phyloP scores from a whole-genome alignment of 2,797 vertebrate genomes.

The Pteronotus mesoamericanus region DNA sequence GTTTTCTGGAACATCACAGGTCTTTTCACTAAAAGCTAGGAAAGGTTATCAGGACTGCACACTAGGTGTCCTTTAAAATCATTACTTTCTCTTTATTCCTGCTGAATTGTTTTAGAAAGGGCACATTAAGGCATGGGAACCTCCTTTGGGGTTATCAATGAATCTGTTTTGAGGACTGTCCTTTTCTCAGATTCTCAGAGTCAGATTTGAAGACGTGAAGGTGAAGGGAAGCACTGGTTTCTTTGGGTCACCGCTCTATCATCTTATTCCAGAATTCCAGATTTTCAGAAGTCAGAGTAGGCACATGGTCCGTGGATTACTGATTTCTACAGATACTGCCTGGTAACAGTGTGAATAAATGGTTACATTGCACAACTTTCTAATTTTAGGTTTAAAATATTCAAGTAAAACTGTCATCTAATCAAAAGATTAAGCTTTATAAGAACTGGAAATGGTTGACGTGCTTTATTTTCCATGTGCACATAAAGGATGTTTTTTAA shows the following conservation, averaged over 20 bases:
- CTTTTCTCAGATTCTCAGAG: neutral
- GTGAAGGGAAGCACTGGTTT: neutral
- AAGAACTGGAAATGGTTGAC: conserved; percentile 4
- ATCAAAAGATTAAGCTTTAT: conserved; percentile 20
- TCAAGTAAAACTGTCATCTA: conserved; percentile 24
- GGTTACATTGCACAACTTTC: neutral
- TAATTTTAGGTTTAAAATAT: conserved; percentile 23
- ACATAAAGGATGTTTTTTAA: conserved; percentile 39
- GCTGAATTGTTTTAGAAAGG: neutral
- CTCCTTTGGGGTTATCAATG: neutral
- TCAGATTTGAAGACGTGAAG: neutral
- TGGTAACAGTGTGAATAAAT: neutral
- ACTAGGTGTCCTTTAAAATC: neutral
- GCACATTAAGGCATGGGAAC: neutral
- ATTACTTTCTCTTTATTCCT: neutral
- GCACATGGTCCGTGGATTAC: neutral
- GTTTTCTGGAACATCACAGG: neutral
- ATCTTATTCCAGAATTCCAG: neutral
- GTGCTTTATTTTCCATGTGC: neutral
- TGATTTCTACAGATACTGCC: neutral
- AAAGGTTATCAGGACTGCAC: neutral
- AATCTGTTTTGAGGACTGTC: neutral
- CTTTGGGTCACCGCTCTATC: neutral
- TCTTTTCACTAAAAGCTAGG: neutral
- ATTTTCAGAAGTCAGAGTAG: neutral